Base-by-base conservation (phyloP, 2,888 invertebrate genomes). In the Eilema depressum region DNA sequence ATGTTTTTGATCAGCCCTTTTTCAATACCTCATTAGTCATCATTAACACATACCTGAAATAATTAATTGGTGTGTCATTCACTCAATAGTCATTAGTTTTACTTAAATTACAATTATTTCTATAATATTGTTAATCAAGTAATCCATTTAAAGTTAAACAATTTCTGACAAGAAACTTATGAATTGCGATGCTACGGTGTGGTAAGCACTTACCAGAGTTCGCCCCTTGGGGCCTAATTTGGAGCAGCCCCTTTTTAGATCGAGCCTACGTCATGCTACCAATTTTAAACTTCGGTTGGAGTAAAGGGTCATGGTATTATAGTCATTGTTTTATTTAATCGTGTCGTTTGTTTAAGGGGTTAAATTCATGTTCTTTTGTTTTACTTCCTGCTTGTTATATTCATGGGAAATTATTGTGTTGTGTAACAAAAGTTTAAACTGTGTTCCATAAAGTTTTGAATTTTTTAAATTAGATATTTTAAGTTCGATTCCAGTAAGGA, bases 241-340 rank as follows among this genome's bases (percentile, higher is more conserved):
- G 11, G 57, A 64, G 66, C 25, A 37, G 73, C 69, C 79, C 75
- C 77, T 75, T 75, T 53, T 64, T 30, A 69, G 65, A 75, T 65
- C 28, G 41, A 37, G 60, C 69, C 57, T 68, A 71, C 71, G 74
- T 81, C 77, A 77, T 71, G 81, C 72, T 28, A 53, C 68, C 37
- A 68, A 62, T 63, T 57, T 56, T 64, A 47, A 66, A 72, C 69
- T 74, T 66, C 56, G 62, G 65, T 41, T 53, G 11, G 59, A 25
- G 70, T 69, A 76, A 63, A 60, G 63, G 72, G 66, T 67, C 14
- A 67, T 12, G 25, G 61, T 66, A 75, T 78, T 73, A 78, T 61
- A 65, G 68, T 63, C 62, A 65, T 30, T 68, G 60, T 59, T 61
- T 73, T 69, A 69, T 63, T 25, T 41, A 25, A 41, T 63, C 63